These are phyloP conservation scores for Psammodynastes pulverulentus DNA, from an alignment of 2,113 vertebrate genomes.

Conservation along the genomic window DNA sequence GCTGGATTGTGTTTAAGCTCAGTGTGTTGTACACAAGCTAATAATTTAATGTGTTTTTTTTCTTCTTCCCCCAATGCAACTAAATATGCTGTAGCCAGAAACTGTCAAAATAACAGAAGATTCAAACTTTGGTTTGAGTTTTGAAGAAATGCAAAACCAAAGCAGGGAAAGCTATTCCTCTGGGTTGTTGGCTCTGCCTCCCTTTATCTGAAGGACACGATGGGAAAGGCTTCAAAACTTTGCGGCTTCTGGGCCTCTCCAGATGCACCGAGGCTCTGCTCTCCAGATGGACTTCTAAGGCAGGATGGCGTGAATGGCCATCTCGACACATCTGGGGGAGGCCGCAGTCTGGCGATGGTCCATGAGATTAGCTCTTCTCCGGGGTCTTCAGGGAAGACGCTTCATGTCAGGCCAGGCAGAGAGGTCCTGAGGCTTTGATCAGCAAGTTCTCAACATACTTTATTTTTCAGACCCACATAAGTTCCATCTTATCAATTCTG, in stretches of 20 bases:
- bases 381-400: neutral
- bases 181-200: conserved; percentile 35
- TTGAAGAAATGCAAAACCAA: neutral
- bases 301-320: neutral
- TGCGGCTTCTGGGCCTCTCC: neutral
- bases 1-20: conserved; percentile 58
- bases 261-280: neutral
- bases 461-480: neutral
- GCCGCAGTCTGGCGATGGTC: neutral
- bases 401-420: neutral
- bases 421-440: too few relatives aligned
- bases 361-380: neutral
- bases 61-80: conserved; percentile 53
- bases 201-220: neutral
- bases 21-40: conserved; percentile 64
- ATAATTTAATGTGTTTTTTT: conserved; percentile 52
- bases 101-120: conserved; percentile 53
- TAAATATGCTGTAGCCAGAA: conserved; percentile 57
- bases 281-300: neutral
- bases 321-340: neutral
- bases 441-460: too few relatives aligned
- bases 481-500: neutral
- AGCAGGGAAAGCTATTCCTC: neutral
- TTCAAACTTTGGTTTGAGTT: conserved; percentile 41
- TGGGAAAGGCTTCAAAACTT: neutral